Conservation (phyloP, 2,888 invertebrate species). For the Agrotis puta region DNA sequence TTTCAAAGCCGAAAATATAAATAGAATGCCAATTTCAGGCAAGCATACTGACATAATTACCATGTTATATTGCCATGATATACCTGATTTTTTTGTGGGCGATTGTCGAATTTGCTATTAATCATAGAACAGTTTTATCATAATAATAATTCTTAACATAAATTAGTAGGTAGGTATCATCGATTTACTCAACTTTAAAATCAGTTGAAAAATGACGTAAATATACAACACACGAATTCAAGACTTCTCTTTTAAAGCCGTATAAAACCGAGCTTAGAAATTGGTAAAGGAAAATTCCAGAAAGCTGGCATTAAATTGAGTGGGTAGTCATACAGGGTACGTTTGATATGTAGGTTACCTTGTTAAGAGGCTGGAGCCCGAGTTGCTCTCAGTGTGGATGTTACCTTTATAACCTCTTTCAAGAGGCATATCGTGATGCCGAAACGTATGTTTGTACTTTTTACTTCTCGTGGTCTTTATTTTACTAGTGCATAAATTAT, state of each 20-base stretch:
- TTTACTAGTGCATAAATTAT: too few species aligned
- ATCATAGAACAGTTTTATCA: too few species aligned
- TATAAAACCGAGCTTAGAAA: slow-evolving; percentile 35
- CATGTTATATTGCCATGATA: neutral
- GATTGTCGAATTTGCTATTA: too few species aligned
- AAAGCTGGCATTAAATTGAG: slow-evolving; percentile 39
- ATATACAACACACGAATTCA: slow-evolving; percentile 9
- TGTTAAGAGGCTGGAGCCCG: slow-evolving; percentile 24
- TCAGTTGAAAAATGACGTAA: neutral
- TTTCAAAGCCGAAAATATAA: slow-evolving; percentile 5
- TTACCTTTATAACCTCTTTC: slow-evolving; percentile 30
- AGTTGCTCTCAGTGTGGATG: slow-evolving; percentile 25
- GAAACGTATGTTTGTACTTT: slow-evolving; percentile 6
- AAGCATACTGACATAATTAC: neutral
- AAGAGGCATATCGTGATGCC: slow-evolving; percentile 5
- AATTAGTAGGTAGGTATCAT: too few species aligned
- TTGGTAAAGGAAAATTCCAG: slow-evolving; percentile 45
- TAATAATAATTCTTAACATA: too few species aligned
- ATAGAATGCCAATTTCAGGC: neutral
- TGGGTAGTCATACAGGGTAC: slow-evolving; percentile 8
- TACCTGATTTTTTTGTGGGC: too few species aligned
- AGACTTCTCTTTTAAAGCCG: neutral
- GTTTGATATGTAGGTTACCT: slow-evolving; percentile 40
- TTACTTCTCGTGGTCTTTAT: neutral
- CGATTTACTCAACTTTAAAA: neutral